Evolutionary conservation across 1,140 invertebrate species (phyloP).

Genomic region (Cryptotermes secundus): DNA sequence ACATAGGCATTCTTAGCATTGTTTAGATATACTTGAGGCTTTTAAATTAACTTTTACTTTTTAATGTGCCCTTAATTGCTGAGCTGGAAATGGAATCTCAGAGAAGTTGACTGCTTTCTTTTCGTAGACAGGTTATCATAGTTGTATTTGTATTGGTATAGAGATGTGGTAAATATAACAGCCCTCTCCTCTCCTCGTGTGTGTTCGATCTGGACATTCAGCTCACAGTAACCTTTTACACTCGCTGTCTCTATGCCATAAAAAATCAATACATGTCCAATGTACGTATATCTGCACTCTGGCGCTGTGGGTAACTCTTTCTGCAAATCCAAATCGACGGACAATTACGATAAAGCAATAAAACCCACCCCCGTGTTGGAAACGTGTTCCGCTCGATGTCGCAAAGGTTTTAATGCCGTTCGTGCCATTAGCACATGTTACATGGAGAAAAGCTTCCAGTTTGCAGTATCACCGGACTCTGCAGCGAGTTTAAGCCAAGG

Average conservation of each 20-base stretch:
- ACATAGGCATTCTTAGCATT: too few relatives aligned
- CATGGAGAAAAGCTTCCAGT: too few relatives aligned
- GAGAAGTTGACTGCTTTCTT: not conserved
- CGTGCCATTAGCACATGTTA: not conserved
- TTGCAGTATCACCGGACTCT: too few relatives aligned
- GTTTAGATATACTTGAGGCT: too few relatives aligned
- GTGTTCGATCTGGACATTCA: conserved; percentile 1
- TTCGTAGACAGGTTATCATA: not conserved
- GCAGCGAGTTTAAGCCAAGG: too few relatives aligned
- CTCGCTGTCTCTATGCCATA: not conserved
- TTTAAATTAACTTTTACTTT: not conserved
- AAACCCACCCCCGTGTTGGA: not conserved
- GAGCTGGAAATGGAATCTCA: not conserved
- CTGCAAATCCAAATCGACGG: not conserved
- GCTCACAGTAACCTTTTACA: not conserved
- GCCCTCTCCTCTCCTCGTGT: not conserved
- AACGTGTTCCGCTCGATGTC: not conserved
- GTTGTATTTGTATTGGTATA: not conserved
- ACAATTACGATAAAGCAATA: not conserved
- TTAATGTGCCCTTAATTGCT: not conserved
- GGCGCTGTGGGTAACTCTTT: not conserved
- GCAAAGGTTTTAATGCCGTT: not conserved
- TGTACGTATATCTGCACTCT: not conserved
- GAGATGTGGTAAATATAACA: not conserved
- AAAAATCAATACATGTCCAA: not conserved